phyloP scores from a whole-genome alignment of 2,888 invertebrate species.

The Oscheius sp. region DNA sequence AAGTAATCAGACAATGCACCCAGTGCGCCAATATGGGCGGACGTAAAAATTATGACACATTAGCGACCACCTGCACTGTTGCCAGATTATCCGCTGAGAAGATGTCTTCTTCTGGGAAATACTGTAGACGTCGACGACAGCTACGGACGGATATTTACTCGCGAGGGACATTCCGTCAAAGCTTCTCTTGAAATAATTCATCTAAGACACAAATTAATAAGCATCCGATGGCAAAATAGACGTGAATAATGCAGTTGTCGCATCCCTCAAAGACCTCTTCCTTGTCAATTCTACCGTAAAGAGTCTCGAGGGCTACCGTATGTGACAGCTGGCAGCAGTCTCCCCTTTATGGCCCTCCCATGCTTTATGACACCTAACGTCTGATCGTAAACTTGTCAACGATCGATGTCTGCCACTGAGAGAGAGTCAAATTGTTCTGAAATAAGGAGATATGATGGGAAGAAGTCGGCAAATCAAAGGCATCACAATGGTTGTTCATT shows the following conservation, averaged over 20 bases:
- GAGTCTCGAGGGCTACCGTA: slow-evolving; percentile 28
- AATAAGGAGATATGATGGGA: not conserved
- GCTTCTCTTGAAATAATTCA: slow-evolving; percentile 23
- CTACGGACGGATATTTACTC: not conserved
- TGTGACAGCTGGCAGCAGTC: slow-evolving; percentile 34
- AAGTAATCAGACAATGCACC: slow-evolving; percentile 33
- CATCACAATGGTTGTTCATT: slow-evolving; percentile 2
- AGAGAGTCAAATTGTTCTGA: not conserved
- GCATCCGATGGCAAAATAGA: slow-evolving; percentile 34
- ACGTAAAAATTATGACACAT: slow-evolving; percentile 38
- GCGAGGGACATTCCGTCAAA: slow-evolving; percentile 27
- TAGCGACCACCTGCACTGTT: slow-evolving; percentile 37
- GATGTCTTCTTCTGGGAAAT: not conserved
- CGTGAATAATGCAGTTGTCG: slow-evolving; percentile 25
- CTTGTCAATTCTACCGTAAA: slow-evolving; percentile 21
- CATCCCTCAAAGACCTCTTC: not conserved
- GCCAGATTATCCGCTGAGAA: slow-evolving; percentile 15
- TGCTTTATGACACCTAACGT: slow-evolving; percentile 41
- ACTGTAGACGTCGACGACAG: too few relatives aligned
- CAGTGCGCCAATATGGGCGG: slow-evolving; percentile 34
- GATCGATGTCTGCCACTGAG: slow-evolving; percentile 22
- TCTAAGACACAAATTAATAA: slow-evolving; percentile 38
- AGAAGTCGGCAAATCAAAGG: slow-evolving; percentile 11
- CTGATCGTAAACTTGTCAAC: slow-evolving; percentile 40
- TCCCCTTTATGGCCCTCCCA: slow-evolving; percentile 25